Percentiles rank a stretch among this genome's conserved stretches.
These are phyloP conservation scores for Stenodema calcarata DNA, from an alignment of 2,888 invertebrate genomes.

Conservation along the genomic window DNA sequence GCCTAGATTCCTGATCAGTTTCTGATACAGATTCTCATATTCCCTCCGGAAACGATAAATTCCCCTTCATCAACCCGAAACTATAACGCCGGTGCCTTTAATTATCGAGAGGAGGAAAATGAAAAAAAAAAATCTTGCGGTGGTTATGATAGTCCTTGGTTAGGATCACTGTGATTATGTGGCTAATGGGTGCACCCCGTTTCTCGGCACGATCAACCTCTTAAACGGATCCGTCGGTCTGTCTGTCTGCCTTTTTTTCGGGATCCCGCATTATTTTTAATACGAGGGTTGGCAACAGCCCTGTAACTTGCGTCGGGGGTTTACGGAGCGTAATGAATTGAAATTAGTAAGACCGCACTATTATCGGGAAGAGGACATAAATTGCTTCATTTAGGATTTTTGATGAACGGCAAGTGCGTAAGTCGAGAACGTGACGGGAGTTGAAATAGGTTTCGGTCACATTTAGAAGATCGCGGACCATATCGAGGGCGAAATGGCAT, in stretches of 20 bases:
- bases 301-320: background rate
- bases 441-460: no score
- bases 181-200: background rate
- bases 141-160: background rate
- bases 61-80: background rate
- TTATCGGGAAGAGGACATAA: background rate
- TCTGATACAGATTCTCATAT: background rate
- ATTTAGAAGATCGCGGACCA: no score
- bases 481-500: no score
- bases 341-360: background rate
- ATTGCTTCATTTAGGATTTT: slow-evolving; percentile 15
- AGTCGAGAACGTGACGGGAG: background rate
- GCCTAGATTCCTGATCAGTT: background rate
- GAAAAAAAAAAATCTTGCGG: background rate
- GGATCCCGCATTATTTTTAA: slow-evolving; percentile 4
- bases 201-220: background rate
- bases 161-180: background rate
- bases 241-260: slow-evolving; percentile 2
- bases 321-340: slow-evolving; percentile 15
- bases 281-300: background rate
- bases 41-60: slow-evolving; percentile 25
- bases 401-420: background rate
- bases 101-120: background rate
- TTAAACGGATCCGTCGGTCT: background rate
- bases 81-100: background rate